Percentiles rank a stretch among this genome's conserved stretches.
Conservation (phyloP, 2,113 vertebrate genomes). For the Trochalopteron elliotii region DNA sequence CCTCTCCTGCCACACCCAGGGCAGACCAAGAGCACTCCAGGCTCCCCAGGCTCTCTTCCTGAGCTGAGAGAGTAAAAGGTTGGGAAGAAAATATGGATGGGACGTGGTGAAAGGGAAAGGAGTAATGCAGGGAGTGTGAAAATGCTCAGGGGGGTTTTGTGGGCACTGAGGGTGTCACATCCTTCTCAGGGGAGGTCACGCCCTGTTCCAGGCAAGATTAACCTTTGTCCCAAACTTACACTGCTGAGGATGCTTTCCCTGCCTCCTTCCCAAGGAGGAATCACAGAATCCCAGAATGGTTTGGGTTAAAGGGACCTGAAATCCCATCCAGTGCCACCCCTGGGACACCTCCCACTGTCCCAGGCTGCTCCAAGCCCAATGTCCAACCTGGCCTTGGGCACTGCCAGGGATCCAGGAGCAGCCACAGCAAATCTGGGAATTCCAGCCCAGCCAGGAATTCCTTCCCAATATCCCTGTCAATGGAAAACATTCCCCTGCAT, state of each 20-base stretch:
- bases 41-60: background rate
- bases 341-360: background rate
- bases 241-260: background rate
- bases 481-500: background rate
- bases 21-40: background rate
- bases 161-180: background rate
- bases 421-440: background rate
- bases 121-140: background rate
- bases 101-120: background rate
- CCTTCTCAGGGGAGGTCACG: background rate
- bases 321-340: accelerated
- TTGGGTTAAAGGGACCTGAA: background rate
- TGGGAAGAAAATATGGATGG: background rate
- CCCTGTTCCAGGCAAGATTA: too few species aligned
- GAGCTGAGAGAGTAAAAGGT: background rate
- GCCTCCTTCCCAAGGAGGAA: background rate
- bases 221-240: background rate
- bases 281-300: background rate
- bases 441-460: background rate
- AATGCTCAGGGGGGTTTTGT: background rate
- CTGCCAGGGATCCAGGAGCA: background rate
- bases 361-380: background rate
- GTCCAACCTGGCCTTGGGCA: background rate
- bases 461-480: background rate
- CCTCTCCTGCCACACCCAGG: background rate